phyloP scores from a whole-genome alignment of 2,797 vertebrate genomes.

The Enteromius viviparus region DNA sequence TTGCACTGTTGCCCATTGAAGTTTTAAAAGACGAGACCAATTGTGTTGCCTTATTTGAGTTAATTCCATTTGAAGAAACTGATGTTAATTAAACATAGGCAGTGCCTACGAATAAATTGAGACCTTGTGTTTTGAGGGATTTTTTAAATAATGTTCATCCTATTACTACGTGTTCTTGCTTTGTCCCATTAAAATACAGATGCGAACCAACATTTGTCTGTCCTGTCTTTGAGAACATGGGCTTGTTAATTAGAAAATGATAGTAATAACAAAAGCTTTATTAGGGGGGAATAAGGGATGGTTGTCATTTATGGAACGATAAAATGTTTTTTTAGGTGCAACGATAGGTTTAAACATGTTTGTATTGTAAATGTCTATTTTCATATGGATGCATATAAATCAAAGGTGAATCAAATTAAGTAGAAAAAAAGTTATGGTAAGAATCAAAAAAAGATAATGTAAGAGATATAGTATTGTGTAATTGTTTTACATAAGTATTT shows the following conservation, averaged over 20 bases:
- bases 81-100: slow-evolving; percentile 68
- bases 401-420: neutral
- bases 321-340: neutral
- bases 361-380: neutral
- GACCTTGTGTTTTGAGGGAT: slow-evolving; percentile 61
- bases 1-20: slow-evolving; percentile 70
- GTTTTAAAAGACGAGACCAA: slow-evolving; percentile 65
- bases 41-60: slow-evolving; percentile 76
- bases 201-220: slow-evolving; percentile 63
- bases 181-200: slow-evolving; percentile 80
- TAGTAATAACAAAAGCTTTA: neutral
- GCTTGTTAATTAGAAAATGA: neutral
- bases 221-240: neutral
- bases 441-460: neutral
- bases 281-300: neutral
- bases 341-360: neutral
- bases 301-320: neutral
- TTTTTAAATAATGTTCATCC: slow-evolving; percentile 68
- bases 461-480: neutral
- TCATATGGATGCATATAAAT: too few species aligned
- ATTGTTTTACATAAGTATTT: neutral
- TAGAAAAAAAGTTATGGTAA: neutral
- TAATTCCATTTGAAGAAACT: slow-evolving; percentile 73
- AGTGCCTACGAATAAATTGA: slow-evolving; percentile 76
- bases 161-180: slow-evolving; percentile 75